Base-by-base conservation (phyloP, 2,888 invertebrate genomes). In the Schizotus pectinicornis region DNA sequence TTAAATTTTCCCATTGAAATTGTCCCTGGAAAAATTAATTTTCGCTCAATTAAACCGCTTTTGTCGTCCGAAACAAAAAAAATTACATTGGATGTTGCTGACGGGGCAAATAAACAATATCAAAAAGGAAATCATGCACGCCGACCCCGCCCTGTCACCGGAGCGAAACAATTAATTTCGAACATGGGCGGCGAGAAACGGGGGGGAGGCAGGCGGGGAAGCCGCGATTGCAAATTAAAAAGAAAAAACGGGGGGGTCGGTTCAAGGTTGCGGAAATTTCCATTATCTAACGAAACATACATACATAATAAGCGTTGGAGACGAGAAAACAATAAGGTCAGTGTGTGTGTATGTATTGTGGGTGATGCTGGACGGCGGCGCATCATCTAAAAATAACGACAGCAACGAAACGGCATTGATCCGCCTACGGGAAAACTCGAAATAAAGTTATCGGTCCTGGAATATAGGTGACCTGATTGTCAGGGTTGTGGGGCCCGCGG, bases 131-230 rank as follows among this genome's bases (percentile, higher is more conserved):
- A 43, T 42, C 51, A 36, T n/a, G n/a, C n/a, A n/a, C n/a, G n/a
- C n/a, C 34, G 51, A 13, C 14, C 53, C 53, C 38, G 14, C 33
- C 9, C 45, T 13, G 53, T 22, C 13, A 53, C 14, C 38, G 37
- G 45, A 43, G 52, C 52, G 52, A 52, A 52, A 52, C 52, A 52
- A 43, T 53, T 53, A 53, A 53, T 53, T 53, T 22, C 22, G 22
- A 22, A 22, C n/a, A n/a, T 22, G 22, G 22, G 22, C 22, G 22
- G 22, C n/a, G n/a, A 22, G 5, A 22, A 22, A 5, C 5, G 22
- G 22, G 5, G 5, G 5, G 22, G 5, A 5, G 22, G 22, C 22
- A n/a, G n/a, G 52, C 51, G 35, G 31, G 42, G 35, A 42, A 34
- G 42, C 30, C 45, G 45, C 53, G 33, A 45, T 37, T 45, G 46